A percentile compares a stretch with the other conserved stretches of the same genome.
phyloP scores from a whole-genome alignment of 2,888 invertebrate genomes.

The Drosophila falleni region DNA sequence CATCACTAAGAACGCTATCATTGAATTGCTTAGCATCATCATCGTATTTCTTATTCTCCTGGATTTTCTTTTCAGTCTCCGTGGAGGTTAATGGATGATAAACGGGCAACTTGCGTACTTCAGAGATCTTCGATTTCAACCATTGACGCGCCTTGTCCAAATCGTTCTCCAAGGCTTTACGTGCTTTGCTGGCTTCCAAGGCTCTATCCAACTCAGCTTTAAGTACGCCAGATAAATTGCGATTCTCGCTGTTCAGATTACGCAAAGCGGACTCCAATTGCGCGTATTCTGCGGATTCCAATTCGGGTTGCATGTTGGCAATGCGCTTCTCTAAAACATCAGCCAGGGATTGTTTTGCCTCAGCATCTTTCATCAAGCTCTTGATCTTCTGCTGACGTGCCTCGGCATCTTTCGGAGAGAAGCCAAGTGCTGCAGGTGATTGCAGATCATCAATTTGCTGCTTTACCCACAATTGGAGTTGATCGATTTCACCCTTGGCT shows the following conservation, averaged over 20 bases:
- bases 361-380: conserved; percentile 92
- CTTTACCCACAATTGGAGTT: conserved; percentile 92
- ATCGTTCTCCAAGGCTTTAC: conserved; percentile 91
- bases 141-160: conserved; percentile 92
- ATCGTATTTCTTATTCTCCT: conserved; percentile 91
- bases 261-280: conserved; percentile 91
- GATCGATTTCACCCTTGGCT: conserved; percentile 92
- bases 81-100: conserved; percentile 92
- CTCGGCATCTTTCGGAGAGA: conserved; percentile 91
- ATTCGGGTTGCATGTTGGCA: conserved; percentile 92
- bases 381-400: conserved; percentile 90
- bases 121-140: conserved; percentile 91
- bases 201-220: conserved; percentile 91
- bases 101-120: conserved; percentile 90
- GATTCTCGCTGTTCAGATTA: conserved; percentile 91
- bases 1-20: conserved; percentile 90
- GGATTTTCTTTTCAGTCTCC: conserved; percentile 93
- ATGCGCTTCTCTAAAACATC: conserved; percentile 94
- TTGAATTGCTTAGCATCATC: conserved; percentile 92
- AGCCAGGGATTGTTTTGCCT: conserved; percentile 92
- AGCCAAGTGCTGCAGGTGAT: conserved; percentile 90
- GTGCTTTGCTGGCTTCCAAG: conserved; percentile 89
- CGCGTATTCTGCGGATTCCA: conserved; percentile 93
- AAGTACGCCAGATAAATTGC: conserved; percentile 89
- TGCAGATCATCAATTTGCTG: conserved; percentile 90